Percentiles rank a stretch among this genome's conserved stretches.
These are phyloP conservation scores for Sarcophaga variegata DNA, from an alignment of 2,888 invertebrate species.

Conservation along the genomic window DNA sequence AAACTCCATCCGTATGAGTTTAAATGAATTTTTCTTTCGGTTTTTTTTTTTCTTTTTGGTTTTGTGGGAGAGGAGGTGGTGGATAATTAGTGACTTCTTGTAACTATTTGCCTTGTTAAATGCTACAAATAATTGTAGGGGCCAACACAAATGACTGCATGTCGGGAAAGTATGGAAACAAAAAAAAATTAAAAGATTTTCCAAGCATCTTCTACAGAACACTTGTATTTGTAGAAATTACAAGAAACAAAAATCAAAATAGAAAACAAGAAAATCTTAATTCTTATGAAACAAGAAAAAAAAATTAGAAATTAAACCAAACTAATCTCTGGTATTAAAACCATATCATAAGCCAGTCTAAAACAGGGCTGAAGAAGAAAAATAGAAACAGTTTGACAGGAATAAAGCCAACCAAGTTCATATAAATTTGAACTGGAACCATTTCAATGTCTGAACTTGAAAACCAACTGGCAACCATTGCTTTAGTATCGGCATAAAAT, in stretches of 20 bases:
- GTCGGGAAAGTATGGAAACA: neutral
- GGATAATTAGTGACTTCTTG: constrained; percentile 67
- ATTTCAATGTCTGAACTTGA: constrained; percentile 65
- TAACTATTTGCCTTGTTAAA: constrained; percentile 69
- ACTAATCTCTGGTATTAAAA: constrained; percentile 58
- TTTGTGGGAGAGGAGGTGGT: constrained; percentile 26
- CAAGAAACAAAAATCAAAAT: constrained; percentile 51
- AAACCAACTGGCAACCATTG: constrained; percentile 24
- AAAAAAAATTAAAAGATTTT: too few species aligned
- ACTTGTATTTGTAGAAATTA: constrained; percentile 62
- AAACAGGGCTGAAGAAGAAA: constrained; percentile 18
- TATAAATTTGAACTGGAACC: neutral
- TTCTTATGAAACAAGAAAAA: constrained; percentile 49
- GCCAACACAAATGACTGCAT: constrained; percentile 42
- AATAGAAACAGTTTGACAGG: constrained; percentile 53
- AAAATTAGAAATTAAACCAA: constrained; percentile 46
- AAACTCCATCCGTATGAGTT: neutral
- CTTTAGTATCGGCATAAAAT: constrained; percentile 12
- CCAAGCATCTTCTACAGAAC: constrained; percentile 49
- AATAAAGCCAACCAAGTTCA: constrained; percentile 41
- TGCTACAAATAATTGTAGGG: constrained; percentile 65
- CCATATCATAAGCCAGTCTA: constrained; percentile 41
- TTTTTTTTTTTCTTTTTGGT: constrained; percentile 17
- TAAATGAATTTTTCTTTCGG: neutral
- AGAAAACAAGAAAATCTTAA: constrained; percentile 24